phyloP scores from a whole-genome alignment of 2,113 vertebrate species.

The Nothoprocta pentlandii region DNA sequence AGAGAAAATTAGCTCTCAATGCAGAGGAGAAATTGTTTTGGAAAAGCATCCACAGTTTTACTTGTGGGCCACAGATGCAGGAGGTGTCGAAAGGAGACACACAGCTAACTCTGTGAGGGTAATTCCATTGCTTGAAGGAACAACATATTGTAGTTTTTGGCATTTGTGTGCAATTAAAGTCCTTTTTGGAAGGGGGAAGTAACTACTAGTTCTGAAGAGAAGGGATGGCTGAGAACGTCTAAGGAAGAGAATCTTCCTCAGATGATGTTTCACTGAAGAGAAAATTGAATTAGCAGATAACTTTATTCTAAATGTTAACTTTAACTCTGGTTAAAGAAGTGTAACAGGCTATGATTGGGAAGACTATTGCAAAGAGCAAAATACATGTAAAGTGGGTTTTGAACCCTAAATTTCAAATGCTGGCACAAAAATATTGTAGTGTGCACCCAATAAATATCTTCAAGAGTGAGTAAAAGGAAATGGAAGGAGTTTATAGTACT shows the following conservation, averaged over 20 bases:
- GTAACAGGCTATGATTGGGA: neutral
- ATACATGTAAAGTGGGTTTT: neutral
- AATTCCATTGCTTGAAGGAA: neutral
- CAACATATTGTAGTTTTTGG: neutral
- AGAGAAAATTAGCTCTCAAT: neutral
- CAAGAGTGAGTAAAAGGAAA: neutral
- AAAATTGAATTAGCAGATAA: neutral
- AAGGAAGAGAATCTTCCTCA: neutral
- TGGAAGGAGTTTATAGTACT: neutral
- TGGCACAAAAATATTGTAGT: neutral
- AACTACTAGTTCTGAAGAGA: neutral
- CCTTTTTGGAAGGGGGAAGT: neutral
- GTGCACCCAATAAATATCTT: neutral
- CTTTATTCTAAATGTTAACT: neutral
- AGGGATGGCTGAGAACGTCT: neutral
- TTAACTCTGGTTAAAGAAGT: neutral
- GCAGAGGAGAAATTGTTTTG: neutral
- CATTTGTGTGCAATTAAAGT: neutral
- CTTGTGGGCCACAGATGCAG: neutral
- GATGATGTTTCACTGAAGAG: neutral
- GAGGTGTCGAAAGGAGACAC: neutral
- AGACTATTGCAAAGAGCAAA: neutral
- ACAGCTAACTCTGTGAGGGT: neutral
- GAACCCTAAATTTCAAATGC: neutral
- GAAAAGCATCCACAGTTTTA: neutral